Evolutionary conservation across 2,797 vertebrate species (phyloP).

Genomic region (Amazona finschi): DNA sequence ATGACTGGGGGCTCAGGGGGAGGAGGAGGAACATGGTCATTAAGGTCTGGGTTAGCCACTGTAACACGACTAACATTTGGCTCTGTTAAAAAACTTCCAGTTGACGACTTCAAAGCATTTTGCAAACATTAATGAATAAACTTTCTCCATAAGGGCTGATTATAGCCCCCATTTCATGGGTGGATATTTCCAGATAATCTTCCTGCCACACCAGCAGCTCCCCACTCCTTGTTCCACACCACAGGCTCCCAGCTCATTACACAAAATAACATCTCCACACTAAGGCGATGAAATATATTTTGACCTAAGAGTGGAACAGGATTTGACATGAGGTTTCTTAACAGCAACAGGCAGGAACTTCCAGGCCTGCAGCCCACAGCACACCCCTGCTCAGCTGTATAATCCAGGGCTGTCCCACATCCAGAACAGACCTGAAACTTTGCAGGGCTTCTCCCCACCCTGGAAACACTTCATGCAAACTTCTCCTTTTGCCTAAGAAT

Average conservation of each 20-base stretch:
- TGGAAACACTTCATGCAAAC: neutral
- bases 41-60: constrained; percentile 51
- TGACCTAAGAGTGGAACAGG: neutral
- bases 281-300: neutral
- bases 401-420: neutral
- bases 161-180: constrained; percentile 26
- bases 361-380: neutral
- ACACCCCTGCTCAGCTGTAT: neutral
- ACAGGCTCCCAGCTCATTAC: neutral
- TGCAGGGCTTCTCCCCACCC: neutral
- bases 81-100: neutral
- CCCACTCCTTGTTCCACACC: neutral
- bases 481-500: neutral
- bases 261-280: neutral
- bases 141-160: constrained; percentile 3
- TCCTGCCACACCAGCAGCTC: neutral
- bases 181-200: constrained; percentile 31
- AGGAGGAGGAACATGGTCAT: neutral
- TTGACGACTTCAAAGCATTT: constrained; percentile 23
- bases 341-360: neutral
- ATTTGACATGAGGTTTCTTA: constrained; percentile 7
- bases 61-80: neutral
- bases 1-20: neutral
- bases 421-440: neutral
- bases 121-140: constrained; percentile 31